These are phyloP conservation scores for Caenorhabditis sp. DNA, from an alignment of 2,888 invertebrate species.

Conservation along the genomic window DNA sequence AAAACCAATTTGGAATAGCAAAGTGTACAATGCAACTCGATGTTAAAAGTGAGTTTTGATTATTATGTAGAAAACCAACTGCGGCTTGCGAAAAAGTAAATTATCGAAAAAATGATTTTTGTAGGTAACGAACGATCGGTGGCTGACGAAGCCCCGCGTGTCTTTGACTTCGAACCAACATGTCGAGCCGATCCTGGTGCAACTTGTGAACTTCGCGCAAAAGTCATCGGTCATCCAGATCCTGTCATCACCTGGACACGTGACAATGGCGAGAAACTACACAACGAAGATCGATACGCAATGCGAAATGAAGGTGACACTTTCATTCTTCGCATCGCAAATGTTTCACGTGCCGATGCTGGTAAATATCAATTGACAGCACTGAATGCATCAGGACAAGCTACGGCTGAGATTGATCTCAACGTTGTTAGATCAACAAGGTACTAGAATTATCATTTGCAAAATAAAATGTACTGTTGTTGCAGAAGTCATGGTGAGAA, in stretches of 20 bases:
- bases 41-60: constrained; percentile 44
- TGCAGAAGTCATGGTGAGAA: constrained; percentile 42
- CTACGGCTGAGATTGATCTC: constrained; percentile 42
- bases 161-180: constrained; percentile 46
- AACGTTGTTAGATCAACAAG: constrained; percentile 42
- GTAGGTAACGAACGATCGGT: constrained; percentile 49
- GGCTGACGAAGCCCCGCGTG: constrained; percentile 52
- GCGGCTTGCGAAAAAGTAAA: no score
- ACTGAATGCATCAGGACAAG: constrained; percentile 54
- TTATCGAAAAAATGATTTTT: background rate
- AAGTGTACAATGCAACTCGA: constrained; percentile 52
- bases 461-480: background rate
- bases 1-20: constrained; percentile 52
- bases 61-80: background rate
- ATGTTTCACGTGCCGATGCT: constrained; percentile 49
- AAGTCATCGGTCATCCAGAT: constrained; percentile 59
- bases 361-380: constrained; percentile 60
- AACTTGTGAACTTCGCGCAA: constrained; percentile 50
- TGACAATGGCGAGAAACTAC: constrained; percentile 22
- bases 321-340: constrained; percentile 56
- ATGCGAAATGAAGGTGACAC: constrained; percentile 55
- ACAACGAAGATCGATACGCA: constrained; percentile 50
- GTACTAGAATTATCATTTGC: constrained; percentile 9
- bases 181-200: constrained; percentile 45
- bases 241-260: constrained; percentile 61